Evolutionary conservation across 2,888 invertebrate genomes (phyloP), one percentile per base, ranked within the genome.

Genomic region (Nematopogon swammerdamellus): DNA sequence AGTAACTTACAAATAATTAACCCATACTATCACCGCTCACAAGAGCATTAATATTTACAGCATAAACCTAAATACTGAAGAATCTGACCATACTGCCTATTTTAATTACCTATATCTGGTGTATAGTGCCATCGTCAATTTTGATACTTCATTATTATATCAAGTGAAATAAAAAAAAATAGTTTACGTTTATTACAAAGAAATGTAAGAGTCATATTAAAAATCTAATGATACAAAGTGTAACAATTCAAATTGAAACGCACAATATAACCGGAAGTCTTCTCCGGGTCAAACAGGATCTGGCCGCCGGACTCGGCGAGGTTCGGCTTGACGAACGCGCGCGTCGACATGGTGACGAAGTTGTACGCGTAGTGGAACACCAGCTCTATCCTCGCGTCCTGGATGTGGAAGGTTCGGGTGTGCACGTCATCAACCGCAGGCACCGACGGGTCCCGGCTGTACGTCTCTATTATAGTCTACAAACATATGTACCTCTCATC

Each of bases 251-350:
- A 25, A 8, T 25, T 25, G 50, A n/a, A n/a, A 68, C 67, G 67
- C 63, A 86, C 89, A 59, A 85, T 83, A 59, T 89, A 91, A 30
- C 85, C 84, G 18, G 81, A 75, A 0, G 85, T 86, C 53, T 86
- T 79, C 3, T 83, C 80, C 1, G 86, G 84, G 61, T 85, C 81
- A 55, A 85, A 89, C 42, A 77, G 63, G 10, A 89, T 73, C 56
- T 83, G 82, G 4, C 87, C 85, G 0, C 87, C 89, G 58, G 87
- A 85, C 59, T 91, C 89, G 1, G 86, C 83, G 49, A 85, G 67
- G 4, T 86, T 83, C 0, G 91, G 90, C 59, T 89, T 91, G 2
- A 80, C 70, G 57, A 86, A 91, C 47, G 72, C 80, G 43, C 88
- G 79, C 0, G 83, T 87, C 11, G 85, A 80, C 53, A 86, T 84